A percentile compares a stretch with the other conserved stretches of the same genome.
phyloP scores from a whole-genome alignment of 2,797 vertebrate genomes.

The Sebastes reedi region DNA sequence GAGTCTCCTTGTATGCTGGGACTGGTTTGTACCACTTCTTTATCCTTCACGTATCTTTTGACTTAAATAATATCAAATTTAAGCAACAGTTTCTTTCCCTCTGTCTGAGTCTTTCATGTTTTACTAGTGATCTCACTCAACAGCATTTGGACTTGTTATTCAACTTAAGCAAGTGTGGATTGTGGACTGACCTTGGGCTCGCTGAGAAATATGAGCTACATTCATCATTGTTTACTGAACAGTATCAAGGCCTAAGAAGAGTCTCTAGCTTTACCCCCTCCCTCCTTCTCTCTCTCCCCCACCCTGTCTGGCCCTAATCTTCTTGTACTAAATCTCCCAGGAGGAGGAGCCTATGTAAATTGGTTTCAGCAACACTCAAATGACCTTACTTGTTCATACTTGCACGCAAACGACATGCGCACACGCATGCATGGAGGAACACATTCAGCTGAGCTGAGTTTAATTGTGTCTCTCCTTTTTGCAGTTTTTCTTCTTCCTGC shows the following conservation, averaged over 20 bases:
- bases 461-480: slow-evolving; percentile 21
- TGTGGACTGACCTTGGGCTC: slow-evolving; percentile 5
- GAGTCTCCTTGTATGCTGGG: slow-evolving; percentile 98
- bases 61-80: not conserved
- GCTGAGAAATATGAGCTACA: slow-evolving; percentile 8
- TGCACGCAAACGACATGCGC: slow-evolving; percentile 2
- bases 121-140: not conserved
- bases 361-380: slow-evolving; percentile 50
- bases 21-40: slow-evolving; percentile 83
- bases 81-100: not conserved
- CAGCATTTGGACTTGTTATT: not conserved
- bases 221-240: slow-evolving; percentile 44
- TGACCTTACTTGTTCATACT: slow-evolving; percentile 54
- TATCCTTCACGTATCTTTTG: not conserved
- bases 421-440: not conserved
- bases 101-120: not conserved
- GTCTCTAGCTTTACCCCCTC: slow-evolving; percentile 20
- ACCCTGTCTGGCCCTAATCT: slow-evolving; percentile 58
- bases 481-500: slow-evolving; percentile 95
- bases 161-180: not conserved
- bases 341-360: slow-evolving; percentile 65
- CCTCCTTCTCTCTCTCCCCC: slow-evolving; percentile 4
- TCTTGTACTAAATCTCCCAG: slow-evolving; percentile 71
- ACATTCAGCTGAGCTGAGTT: slow-evolving; percentile 10
- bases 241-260: slow-evolving; percentile 50